Evolutionary conservation across 2,888 invertebrate genomes (phyloP), one percentile per base, ranked within the genome.

Genomic region (Harpagoxenus sublaevis): DNA sequence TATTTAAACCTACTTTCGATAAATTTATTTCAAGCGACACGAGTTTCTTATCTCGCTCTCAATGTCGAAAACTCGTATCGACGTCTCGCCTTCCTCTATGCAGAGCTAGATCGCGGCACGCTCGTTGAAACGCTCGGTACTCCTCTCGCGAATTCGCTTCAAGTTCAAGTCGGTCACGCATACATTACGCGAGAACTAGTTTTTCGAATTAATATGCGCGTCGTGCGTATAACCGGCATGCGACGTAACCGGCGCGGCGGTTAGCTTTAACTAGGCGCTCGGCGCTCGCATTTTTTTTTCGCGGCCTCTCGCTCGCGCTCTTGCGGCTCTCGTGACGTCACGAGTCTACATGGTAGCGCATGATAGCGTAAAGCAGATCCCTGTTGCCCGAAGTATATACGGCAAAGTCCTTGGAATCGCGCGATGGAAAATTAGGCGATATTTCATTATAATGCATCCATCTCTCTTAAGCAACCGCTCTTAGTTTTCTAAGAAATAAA

Each of bases 201-300:
- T 79, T 45, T 71, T 71, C 51, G 35, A 70, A 71, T 81, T 81
- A 81, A 81, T 81, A 81, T 81, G 73, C 73, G 35, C 39, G 73
- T 60, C 60, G 66, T 60, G 48, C 68, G 53, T 74, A 83, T 74
- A 83, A 71, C 51, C 23, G 55, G 73, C 31, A 28, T 28, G 51
- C 23, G 60, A 42, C 63, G 42, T 53, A 83, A 77, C 57, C 12
- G 51, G 70, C n/a, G 51, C 45, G 45, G 70, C 12, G 60, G 48
- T 71, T 79, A 71, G 35, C 71, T 35, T 48, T 71, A 79, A 68
- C 68, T 23, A 23, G 23, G 35, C 6, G 5, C 35, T 55, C 68
- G 68, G 12, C 39, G 66, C 15, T 51, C n/a, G 15, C 51, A 28
- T 45, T 48, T 45, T 48, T 48, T 31, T 31, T 18, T 15, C 15